Conservation (phyloP, 2,797 vertebrate species). For the Enteromius thamalakanensis region DNA sequence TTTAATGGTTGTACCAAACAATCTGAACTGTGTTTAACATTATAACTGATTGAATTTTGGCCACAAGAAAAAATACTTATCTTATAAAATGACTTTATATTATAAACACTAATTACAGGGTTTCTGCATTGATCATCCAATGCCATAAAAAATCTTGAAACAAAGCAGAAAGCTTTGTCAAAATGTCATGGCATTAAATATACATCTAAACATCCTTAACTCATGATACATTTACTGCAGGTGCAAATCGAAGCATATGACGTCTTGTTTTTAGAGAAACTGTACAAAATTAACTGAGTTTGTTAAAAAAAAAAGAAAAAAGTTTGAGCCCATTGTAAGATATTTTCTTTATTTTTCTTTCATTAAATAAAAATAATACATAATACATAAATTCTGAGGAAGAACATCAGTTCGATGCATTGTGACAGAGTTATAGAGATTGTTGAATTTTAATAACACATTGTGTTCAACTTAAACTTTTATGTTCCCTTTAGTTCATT, state of each 20-base stretch:
- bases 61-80: not conserved
- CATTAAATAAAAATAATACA: too few relatives aligned
- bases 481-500: not conserved
- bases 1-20: not conserved
- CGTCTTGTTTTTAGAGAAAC: too few relatives aligned
- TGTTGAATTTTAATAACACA: not conserved
- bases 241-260: too few relatives aligned
- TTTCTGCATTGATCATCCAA: not conserved
- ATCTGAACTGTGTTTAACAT: not conserved
- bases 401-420: not conserved
- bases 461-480: not conserved
- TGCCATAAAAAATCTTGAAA: not conserved
- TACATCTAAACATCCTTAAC: too few relatives aligned
- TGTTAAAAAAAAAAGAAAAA: too few relatives aligned
- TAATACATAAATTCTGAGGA: too few relatives aligned
- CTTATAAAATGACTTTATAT: not conserved
- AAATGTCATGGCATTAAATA: not conserved
- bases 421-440: not conserved
- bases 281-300: too few relatives aligned
- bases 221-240: too few relatives aligned
- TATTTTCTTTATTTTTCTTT: too few relatives aligned
- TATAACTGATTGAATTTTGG: not conserved
- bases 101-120: not conserved
- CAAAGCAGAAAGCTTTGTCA: not conserved
- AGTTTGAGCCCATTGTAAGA: not conserved